Evolutionary conservation across 2,113 vertebrate species (phyloP).

Genomic region (Ploceus nigricollis): DNA sequence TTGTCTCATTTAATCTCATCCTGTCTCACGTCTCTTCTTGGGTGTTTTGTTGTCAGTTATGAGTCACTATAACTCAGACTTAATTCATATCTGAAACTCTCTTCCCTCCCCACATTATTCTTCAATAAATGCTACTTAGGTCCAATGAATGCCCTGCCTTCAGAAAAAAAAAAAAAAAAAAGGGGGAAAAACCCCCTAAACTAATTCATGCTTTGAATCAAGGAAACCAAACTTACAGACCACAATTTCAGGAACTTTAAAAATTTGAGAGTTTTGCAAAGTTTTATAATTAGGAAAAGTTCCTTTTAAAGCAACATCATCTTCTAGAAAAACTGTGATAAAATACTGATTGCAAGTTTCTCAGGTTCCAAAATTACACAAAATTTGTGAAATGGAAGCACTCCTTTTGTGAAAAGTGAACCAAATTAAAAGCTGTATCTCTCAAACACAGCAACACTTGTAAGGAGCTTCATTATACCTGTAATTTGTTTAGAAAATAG

Average conservation of each 20-base stretch:
- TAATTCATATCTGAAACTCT: background rate
- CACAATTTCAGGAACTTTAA: background rate
- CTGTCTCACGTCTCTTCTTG: background rate
- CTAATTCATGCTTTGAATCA: background rate
- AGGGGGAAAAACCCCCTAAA: fast-evolving
- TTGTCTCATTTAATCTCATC: conserved; percentile 26
- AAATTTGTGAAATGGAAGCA: background rate
- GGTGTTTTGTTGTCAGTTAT: conserved; percentile 27
- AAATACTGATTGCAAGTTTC: background rate
- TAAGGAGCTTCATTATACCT: background rate
- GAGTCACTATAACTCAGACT: conserved; percentile 1
- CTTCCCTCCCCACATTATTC: background rate
- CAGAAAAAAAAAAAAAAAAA: too few species aligned
- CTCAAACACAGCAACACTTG: background rate
- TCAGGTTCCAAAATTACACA: background rate
- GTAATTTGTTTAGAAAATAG: background rate
- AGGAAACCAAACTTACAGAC: background rate
- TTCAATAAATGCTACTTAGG: background rate
- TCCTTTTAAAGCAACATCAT: background rate
- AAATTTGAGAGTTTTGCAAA: background rate
- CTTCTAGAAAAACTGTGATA: background rate
- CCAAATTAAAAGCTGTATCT: background rate
- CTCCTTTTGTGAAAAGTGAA: background rate
- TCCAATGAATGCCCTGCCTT: background rate
- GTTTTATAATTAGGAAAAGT: background rate